Evolutionary conservation across 2,113 vertebrate genomes (phyloP), one percentile per base, ranked within the genome.

Genomic region (Poeciliopsis retropinna): DNA sequence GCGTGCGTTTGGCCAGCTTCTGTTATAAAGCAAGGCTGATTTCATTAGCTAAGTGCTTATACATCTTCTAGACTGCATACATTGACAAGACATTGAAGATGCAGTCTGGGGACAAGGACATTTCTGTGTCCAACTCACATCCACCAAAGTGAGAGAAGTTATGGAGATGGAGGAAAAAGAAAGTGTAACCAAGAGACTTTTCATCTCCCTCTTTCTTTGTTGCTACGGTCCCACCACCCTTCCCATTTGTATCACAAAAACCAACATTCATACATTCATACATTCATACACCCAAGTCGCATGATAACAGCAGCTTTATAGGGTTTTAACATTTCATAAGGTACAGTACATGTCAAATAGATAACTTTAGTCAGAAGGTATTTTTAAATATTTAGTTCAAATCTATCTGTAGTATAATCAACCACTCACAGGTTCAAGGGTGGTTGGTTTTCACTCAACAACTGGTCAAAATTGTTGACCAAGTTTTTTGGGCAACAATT

Each of bases 41-140:
- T 80, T 92, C 86, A 93, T 92, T 78, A 90, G 88, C 91, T 91
- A 87, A 93, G 89, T 91, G 88, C 85, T 73, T 51, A 79, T 90
- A 87, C 64, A 87, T 90, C 87, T 90, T 31, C 73, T 70, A 66
- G 74, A 88, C 76, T 79, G 72, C 51, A 72, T 67, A 82, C 67
- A 67, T 51, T 85, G 80, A 86, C 76, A 81, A 63, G 85, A 72
- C 78, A 81, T 78, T 82, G 74, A 31, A 75, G 54, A 67, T 76
- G 57, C 67, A 78, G 67, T 72, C 57, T 60, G 63, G 27, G 67
- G 75, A 89, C 86, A 88, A 91, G 87, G 85, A 77, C 88, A 84
- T 84, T 57, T 47, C 34, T 61, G 28, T 14, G 66, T 65, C 39
- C 6, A 62, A 75, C 62, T 66, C 70, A 67, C 57, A 41, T 54